A percentile compares a stretch with the other conserved stretches of the same genome.
Conservation (phyloP, 2,113 vertebrate species). For the Oncorhynchus clarkii region DNA sequence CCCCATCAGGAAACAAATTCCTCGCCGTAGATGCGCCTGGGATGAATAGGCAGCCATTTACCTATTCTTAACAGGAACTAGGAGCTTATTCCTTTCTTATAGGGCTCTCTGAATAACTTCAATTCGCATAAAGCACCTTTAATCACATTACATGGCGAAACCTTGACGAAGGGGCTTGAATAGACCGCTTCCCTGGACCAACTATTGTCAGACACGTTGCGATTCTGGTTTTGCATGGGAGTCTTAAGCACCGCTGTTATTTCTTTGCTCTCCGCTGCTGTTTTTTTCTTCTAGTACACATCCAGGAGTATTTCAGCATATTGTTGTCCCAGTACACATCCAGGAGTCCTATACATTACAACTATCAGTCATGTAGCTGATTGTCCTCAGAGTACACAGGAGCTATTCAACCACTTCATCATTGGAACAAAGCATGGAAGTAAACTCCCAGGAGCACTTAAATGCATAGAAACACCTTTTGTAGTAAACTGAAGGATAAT, state of each 20-base stretch:
- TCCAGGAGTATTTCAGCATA: too few species aligned
- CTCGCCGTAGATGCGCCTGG: conserved; percentile 30
- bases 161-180: conserved; percentile 32
- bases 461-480: background rate
- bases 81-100: conserved; percentile 59
- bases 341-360: too few species aligned
- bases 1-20: conserved; percentile 54
- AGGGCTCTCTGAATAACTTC: conserved; percentile 60
- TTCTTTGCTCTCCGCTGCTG: background rate
- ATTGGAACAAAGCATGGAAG: background rate
- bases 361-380: too few species aligned
- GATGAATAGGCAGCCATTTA: conserved; percentile 42
- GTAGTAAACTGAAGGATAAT: too few species aligned
- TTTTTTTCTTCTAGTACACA: too few species aligned
- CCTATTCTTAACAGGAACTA: conserved; percentile 39
- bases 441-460: background rate
- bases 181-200: conserved; percentile 56
- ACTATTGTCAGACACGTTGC: conserved; percentile 50
- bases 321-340: too few species aligned
- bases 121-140: conserved; percentile 64
- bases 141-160: conserved; percentile 67
- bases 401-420: background rate
- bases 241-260: conserved; percentile 35
- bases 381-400: too few species aligned
- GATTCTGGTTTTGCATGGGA: conserved; percentile 62